Evolutionary conservation across 2,113 vertebrate species (phyloP).

Genomic region (Bolborhynchus lineola): DNA sequence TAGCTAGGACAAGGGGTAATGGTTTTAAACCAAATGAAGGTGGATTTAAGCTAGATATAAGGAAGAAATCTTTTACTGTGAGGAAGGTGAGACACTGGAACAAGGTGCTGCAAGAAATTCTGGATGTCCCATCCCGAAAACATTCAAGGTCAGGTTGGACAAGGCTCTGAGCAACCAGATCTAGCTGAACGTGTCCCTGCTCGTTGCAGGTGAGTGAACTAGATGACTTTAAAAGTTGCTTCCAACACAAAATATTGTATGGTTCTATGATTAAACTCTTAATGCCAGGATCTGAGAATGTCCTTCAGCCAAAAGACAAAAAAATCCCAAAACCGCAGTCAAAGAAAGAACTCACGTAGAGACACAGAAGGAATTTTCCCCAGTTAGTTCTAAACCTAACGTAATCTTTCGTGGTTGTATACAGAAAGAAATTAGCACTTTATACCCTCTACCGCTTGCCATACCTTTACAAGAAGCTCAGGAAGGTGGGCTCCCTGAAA

Average conservation of each 20-base stretch:
- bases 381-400: neutral
- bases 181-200: neutral
- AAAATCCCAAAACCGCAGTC: neutral
- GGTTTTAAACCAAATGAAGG: neutral
- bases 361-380: neutral
- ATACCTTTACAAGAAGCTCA: neutral
- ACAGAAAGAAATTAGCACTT: neutral
- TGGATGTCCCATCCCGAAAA: neutral
- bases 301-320: neutral
- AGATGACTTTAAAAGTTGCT: neutral
- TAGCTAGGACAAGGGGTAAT: neutral
- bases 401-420: neutral
- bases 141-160: neutral
- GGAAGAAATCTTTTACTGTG: neutral
- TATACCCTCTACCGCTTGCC: neutral
- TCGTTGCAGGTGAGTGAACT: neutral
- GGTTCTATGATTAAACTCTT: neutral
- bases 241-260: neutral
- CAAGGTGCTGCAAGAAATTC: neutral
- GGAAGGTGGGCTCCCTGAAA: neutral
- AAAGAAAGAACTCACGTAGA: neutral
- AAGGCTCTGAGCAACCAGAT: neutral
- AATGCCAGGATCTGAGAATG: neutral
- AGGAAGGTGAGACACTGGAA: neutral
- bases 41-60: accelerated